These are phyloP conservation scores for Zaprionus ghesquierei DNA, from an alignment of 1,140 invertebrate species.

Conservation along the genomic window DNA sequence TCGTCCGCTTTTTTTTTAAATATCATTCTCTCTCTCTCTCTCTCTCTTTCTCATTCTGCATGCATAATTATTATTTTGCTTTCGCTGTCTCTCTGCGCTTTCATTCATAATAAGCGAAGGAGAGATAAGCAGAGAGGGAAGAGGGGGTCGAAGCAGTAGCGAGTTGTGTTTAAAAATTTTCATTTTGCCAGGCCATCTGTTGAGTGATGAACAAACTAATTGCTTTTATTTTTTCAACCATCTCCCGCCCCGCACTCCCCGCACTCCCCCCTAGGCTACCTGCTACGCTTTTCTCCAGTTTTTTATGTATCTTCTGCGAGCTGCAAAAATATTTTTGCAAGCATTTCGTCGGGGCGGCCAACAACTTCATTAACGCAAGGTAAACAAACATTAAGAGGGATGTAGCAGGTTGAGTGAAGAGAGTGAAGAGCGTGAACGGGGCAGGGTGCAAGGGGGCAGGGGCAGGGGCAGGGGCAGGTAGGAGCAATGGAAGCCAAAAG, in stretches of 20 bases:
- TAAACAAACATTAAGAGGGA: conserved; percentile 78
- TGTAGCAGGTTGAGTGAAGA: background rate
- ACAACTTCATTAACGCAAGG: conserved; percentile 82
- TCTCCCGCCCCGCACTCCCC: background rate
- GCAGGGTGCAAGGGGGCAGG: background rate
- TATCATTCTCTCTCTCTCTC: conserved; percentile 1
- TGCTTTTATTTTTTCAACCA: conserved; percentile 75
- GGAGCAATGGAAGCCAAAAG: conserved; percentile 33
- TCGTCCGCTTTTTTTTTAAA: conserved; percentile 30
- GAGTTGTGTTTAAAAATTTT: conserved; percentile 60
- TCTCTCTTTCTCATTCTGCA: conserved; percentile 36
- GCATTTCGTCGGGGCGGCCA: conserved; percentile 51
- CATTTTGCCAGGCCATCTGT: conserved; percentile 74
- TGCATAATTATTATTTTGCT: conserved; percentile 75
- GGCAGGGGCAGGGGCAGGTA: conserved; percentile 1
- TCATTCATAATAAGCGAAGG: conserved; percentile 57
- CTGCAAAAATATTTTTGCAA: conserved; percentile 73
- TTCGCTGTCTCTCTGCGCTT: conserved; percentile 44
- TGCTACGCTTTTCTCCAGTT: background rate
- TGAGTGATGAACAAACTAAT: conserved; percentile 82
- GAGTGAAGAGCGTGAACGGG: too few relatives aligned
- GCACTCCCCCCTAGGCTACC: background rate
- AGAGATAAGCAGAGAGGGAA: background rate
- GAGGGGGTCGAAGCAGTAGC: background rate
- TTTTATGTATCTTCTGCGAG: conserved; percentile 39